These are phyloP conservation scores for Microctenopoma steveboyesi DNA, from an alignment of 2,797 vertebrate genomes.

Conservation along the genomic window DNA sequence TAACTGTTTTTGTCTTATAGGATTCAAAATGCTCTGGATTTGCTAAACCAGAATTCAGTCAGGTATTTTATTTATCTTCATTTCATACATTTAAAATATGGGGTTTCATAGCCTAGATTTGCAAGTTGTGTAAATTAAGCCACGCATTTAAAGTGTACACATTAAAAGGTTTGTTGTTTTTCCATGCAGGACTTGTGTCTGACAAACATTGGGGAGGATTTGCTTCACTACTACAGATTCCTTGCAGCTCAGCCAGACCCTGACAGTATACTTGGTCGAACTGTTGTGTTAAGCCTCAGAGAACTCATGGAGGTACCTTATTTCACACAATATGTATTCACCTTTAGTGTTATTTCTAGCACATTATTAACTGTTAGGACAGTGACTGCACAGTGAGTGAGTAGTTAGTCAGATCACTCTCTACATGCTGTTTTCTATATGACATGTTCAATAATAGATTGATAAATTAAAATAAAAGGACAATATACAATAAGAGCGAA, in stretches of 20 bases:
- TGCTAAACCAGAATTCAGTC: conserved; percentile 52
- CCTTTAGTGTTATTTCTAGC: background rate
- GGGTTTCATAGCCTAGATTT: background rate
- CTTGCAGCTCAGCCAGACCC: conserved; percentile 56
- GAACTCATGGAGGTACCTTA: conserved; percentile 73
- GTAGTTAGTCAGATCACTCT: background rate
- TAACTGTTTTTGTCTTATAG: conserved; percentile 44
- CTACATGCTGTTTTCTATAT: background rate
- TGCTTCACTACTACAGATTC: conserved; percentile 66
- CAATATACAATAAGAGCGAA: background rate
- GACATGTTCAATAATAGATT: background rate
- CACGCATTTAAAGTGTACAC: background rate
- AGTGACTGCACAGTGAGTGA: background rate
- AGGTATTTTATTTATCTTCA: conserved; percentile 55
- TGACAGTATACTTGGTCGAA: conserved; percentile 28
- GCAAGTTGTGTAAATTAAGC: background rate
- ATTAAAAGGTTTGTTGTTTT: conserved; percentile 3
- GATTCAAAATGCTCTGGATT: conserved; percentile 58
- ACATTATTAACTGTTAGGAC: background rate
- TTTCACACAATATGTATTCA: background rate
- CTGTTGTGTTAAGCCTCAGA: conserved; percentile 61
- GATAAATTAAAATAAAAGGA: background rate
- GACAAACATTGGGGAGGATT: conserved; percentile 71
- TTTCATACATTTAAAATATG: background rate
- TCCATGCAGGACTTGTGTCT: conserved; percentile 70